phyloP scores from a whole-genome alignment of 2,113 vertebrate genomes.

The Tauraco erythrolophus region DNA sequence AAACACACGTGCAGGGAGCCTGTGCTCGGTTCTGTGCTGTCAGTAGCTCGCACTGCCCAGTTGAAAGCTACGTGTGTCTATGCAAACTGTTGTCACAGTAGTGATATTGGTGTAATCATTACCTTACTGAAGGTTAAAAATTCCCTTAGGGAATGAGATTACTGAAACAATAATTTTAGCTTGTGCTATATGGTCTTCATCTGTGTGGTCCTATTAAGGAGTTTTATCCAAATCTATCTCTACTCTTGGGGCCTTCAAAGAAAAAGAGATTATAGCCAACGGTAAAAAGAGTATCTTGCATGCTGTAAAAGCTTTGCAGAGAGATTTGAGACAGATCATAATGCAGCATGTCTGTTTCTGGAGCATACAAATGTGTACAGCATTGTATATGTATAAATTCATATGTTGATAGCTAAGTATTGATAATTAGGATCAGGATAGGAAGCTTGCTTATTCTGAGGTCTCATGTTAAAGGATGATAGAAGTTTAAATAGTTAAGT shows the following conservation, averaged over 20 bases:
- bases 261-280: conserved; percentile 25
- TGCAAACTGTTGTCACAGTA: neutral
- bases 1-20: accelerated
- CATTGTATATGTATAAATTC: neutral
- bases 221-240: conserved; percentile 37
- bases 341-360: neutral
- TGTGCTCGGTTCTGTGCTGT: neutral
- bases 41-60: accelerated
- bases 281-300: neutral
- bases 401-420: neutral
- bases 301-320: neutral
- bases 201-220: conserved; percentile 56
- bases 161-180: neutral
- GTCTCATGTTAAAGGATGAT: neutral
- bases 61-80: neutral
- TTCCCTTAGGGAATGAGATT: neutral
- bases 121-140: neutral
- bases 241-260: conserved; percentile 30
- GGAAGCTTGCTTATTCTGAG: neutral
- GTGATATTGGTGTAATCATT: neutral
- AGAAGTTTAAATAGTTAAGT: neutral
- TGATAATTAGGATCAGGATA: neutral
- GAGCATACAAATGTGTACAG: neutral
- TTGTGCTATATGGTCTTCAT: neutral
- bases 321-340: neutral